Evolutionary conservation across 2,113 vertebrate genomes (phyloP), one percentile per base, ranked within the genome.

Genomic region (Anoura caudifer): DNA sequence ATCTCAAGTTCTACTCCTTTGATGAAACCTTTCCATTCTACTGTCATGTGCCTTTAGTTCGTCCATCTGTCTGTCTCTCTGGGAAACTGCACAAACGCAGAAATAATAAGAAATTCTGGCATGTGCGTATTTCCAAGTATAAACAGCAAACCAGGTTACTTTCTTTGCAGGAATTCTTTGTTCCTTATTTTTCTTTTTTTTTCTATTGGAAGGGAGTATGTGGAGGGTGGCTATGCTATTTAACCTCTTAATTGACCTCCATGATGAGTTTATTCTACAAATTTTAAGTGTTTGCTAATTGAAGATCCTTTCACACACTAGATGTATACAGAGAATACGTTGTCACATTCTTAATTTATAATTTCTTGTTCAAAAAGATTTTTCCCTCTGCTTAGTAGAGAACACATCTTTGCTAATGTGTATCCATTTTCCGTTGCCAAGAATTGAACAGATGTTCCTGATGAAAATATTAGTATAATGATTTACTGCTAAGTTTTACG

Each of bases 401-500:
- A 50, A 73, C 3, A 75, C 5, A 36, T 90, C 38, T 94, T 92
- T 90, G 41, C 52, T 93, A 81, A 81, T 90, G 16, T 75, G 6
- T 91, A 36, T 88, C 22, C 33, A 41, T 96, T 94, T 95, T 87
- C 70, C 79, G 11, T 86, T 92, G 36, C 93, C 87, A 65, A 94
- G 41, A 96, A 61, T 87, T 90, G 59, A 95, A 59, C 84, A 95
- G 59, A 91, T 97, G 65, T 93, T 76, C 9, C 22, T 87, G 28
- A 67, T 93, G 72, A 96, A 90, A 96, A 94, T 72, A 87, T n/a
- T 96, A 38, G 52, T 93, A 22, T 67, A 84, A 69, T 95, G 52
- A 54, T 92, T 96, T 82, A 6, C 24, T 82, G 8, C 28, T 88
- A 80, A 96, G 38, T 95, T 95, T 89, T 95, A 65, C 12, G 47